Evolutionary conservation across 2,113 vertebrate genomes (phyloP).

Genomic region (Zosterops japonicus): DNA sequence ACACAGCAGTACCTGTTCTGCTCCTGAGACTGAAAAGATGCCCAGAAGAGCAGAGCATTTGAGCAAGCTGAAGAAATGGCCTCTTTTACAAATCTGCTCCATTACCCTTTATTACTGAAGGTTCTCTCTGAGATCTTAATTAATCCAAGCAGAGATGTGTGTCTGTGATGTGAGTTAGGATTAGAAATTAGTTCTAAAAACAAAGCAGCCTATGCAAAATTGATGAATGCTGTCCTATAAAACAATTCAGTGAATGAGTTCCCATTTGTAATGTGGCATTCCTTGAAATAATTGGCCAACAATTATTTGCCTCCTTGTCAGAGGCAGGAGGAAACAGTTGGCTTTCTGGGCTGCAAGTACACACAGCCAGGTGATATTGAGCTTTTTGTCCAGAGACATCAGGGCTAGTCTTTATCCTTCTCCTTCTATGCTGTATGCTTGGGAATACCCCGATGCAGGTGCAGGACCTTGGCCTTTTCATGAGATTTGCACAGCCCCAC

Average conservation of each 20-base stretch:
- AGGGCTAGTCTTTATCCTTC: neutral
- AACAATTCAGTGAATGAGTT: conserved; percentile 20
- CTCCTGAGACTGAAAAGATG: neutral
- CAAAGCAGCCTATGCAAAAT: conserved; percentile 30
- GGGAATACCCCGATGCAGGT: neutral
- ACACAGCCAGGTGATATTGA: neutral
- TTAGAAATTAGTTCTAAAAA: conserved; percentile 31
- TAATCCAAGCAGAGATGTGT: conserved; percentile 27
- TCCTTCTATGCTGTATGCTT: neutral
- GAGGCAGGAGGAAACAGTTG: neutral
- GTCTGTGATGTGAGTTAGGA: conserved; percentile 24
- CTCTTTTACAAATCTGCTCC: neutral
- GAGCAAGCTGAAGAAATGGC: neutral
- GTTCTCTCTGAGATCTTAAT: neutral
- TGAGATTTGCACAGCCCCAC: neutral
- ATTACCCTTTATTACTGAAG: neutral
- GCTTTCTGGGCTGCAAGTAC: neutral
- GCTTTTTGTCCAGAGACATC: neutral
- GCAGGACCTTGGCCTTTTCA: neutral
- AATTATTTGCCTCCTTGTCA: neutral
- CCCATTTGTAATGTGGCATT: neutral
- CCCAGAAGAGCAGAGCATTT: neutral
- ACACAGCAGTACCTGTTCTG: neutral
- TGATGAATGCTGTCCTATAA: neutral
- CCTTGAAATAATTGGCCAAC: neutral